Evolutionary conservation across 2,888 invertebrate genomes (phyloP).

Genomic region (Drosophila peninsularis): DNA sequence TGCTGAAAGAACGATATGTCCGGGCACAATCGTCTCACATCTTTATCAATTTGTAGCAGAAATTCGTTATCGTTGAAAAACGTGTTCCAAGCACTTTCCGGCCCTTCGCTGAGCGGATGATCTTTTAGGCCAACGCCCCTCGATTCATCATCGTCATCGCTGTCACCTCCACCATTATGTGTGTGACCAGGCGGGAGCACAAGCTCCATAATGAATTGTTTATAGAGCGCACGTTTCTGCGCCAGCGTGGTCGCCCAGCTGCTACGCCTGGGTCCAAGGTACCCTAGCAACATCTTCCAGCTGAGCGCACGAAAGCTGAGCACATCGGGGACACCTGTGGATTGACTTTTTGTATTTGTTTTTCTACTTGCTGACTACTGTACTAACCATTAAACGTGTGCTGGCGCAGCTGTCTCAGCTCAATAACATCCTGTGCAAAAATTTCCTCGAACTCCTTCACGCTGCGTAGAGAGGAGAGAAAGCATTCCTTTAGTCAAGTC

Average conservation of each 20-base stretch:
- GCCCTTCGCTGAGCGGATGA: conserved; percentile 96
- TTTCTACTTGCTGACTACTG: neutral
- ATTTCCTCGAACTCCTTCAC: conserved; percentile 92
- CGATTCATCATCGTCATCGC: conserved; percentile 82
- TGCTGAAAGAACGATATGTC: conserved; percentile 99
- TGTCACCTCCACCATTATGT: conserved; percentile 79
- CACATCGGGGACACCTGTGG: conserved; percentile 95
- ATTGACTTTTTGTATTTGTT: conserved; percentile 6
- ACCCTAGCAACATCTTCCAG: conserved; percentile 95
- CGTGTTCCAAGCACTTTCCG: conserved; percentile 96
- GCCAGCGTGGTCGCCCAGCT: conserved; percentile 89
- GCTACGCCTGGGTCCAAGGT: conserved; percentile 89
- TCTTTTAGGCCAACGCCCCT: conserved; percentile 85
- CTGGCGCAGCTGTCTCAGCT: conserved; percentile 88
- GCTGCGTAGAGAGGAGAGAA: conserved; percentile 84
- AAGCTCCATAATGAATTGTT: conserved; percentile 94
- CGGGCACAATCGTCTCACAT: conserved; percentile 96
- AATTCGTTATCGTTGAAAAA: conserved; percentile 99
- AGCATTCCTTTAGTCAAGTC: conserved; percentile 69
- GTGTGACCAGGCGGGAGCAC: conserved; percentile 92
- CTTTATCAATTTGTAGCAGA: conserved; percentile 98
- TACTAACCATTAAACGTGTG: conserved; percentile 92
- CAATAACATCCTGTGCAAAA: conserved; percentile 89
- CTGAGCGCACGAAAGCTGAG: conserved; percentile 92
- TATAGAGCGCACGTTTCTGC: conserved; percentile 92